Base-by-base conservation (phyloP, 2,888 invertebrate genomes). In the Cheilosia vulpina region DNA sequence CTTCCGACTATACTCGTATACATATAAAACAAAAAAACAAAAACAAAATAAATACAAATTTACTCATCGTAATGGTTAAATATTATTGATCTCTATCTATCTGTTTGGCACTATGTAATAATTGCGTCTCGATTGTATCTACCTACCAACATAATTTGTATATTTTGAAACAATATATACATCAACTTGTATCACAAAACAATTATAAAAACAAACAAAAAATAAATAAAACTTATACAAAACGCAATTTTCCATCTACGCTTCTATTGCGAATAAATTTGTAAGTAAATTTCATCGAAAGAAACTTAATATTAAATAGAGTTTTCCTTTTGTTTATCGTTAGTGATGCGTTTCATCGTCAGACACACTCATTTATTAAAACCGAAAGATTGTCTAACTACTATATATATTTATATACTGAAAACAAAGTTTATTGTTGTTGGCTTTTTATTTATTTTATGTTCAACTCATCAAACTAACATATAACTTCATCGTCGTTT, bases 231-330 rank as follows among this genome's bases (percentile, higher is more conserved):
- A 63, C 13, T 13, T 38, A 38, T 47, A 47, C n/a, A 69, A 80
- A 72, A 77, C 85, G 85, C 81, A 85, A 85, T 81, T 85, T 45
- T 71, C 77, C 76, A 85, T 85, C 85, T 77, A 58, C 85, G 81
- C 85, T 85, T 77, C 81, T 85, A 57, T 81, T 80, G 50, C 81
- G 84, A 83, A 66, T 87, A 87, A 85, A 90, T 90, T 90, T 90
- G 90, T 90, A 90, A 90, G 90, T 90, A 90, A 90, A 87, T 87
- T 88, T 89, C 88, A 87, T 87, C 72, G 87, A 82, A 55, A 78
- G 65, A 79, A 73, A 58, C 72, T 62, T 77, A 38, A 55, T 63
- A 80, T 72, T 55, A 78, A 66, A 60, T 87, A 82, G 76, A 81
- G 71, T 80, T 87, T 87, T 63, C 81, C 60, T 57, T 58, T 45